Evolutionary conservation across 2,113 vertebrate genomes (phyloP).

Genomic region (Tiliqua scincoides): DNA sequence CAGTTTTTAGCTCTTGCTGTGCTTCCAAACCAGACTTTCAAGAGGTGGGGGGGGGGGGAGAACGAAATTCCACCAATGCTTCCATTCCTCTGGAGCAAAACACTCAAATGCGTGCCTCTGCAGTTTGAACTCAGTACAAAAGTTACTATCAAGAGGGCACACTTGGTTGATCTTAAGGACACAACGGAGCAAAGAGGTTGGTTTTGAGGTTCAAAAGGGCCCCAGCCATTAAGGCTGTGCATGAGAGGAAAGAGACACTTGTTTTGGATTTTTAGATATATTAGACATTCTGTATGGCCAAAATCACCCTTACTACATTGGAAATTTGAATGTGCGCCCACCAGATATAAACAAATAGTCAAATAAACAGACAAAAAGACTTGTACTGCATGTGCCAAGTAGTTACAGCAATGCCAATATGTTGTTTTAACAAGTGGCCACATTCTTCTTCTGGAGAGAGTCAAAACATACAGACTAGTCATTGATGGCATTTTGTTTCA

Average conservation of each 20-base stretch:
- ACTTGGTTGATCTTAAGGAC: neutral
- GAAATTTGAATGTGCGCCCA: slow-evolving; percentile 19
- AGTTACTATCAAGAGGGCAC: neutral
- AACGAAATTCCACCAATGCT: neutral
- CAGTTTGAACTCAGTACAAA: neutral
- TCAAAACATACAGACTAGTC: slow-evolving; percentile 24
- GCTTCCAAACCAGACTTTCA: too few relatives aligned
- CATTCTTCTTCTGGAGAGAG: neutral
- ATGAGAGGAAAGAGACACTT: neutral
- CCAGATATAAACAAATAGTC: slow-evolving; percentile 6
- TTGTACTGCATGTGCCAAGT: neutral
- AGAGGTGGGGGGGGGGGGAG: neutral
- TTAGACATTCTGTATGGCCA: slow-evolving; percentile 17
- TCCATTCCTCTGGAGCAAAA: neutral
- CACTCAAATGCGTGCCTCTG: neutral
- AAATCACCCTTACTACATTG: neutral
- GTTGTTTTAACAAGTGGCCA: slow-evolving; percentile 31
- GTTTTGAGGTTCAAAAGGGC: neutral
- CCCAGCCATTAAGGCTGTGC: neutral
- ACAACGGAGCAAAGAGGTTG: neutral
- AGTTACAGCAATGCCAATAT: slow-evolving; percentile 23
- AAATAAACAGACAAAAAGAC: neutral
- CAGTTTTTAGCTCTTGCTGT: neutral
- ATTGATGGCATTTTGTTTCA: slow-evolving; percentile 38
- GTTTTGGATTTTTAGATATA: slow-evolving; percentile 22